phyloP scores from a whole-genome alignment of 2,797 vertebrate species.

The Neosilurus mollespiculum region DNA sequence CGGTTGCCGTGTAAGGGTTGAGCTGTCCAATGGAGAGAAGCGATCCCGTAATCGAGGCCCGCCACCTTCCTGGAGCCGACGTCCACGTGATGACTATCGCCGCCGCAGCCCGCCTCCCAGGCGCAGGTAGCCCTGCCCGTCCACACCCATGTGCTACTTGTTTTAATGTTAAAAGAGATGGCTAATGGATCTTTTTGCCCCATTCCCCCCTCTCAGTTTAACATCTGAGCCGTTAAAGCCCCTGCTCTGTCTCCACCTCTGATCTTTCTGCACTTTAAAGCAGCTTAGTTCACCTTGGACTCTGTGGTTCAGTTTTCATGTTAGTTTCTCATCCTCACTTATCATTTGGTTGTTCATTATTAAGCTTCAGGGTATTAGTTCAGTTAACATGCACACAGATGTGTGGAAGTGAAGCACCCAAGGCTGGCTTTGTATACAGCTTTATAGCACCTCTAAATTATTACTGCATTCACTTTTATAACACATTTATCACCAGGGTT shows the following conservation, averaged over 20 bases:
- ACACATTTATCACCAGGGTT: neutral
- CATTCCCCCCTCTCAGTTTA: slow-evolving; percentile 33
- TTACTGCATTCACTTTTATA: neutral
- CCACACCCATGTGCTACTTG: slow-evolving; percentile 34
- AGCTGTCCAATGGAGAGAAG: slow-evolving; percentile 94
- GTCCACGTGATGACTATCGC: slow-evolving; percentile 90
- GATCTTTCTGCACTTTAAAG: slow-evolving; percentile 43
- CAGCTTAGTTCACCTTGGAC: slow-evolving; percentile 22
- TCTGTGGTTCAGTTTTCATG: slow-evolving; percentile 53
- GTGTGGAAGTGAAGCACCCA: slow-evolving; percentile 7
- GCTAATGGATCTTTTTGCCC: slow-evolving; percentile 48
- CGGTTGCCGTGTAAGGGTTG: slow-evolving; percentile 92
- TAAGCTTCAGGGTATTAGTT: slow-evolving; percentile 48
- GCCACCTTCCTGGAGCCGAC: slow-evolving; percentile 90
- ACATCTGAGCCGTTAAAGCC: slow-evolving; percentile 37
- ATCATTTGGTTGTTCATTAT: slow-evolving; percentile 60
- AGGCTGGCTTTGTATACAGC: slow-evolving; percentile 36
- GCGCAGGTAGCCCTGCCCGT: slow-evolving; percentile 80
- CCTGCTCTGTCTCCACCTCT: slow-evolving; percentile 43
- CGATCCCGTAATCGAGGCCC: slow-evolving; percentile 92
- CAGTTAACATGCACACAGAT: slow-evolving; percentile 31
- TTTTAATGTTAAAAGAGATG: slow-evolving; percentile 19
- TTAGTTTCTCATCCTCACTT: slow-evolving; percentile 67
- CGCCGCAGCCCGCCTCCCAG: slow-evolving; percentile 89
- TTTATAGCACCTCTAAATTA: slow-evolving; percentile 21